Conservation (phyloP, 2,113 vertebrate genomes). For the Tamias sibiricus region DNA sequence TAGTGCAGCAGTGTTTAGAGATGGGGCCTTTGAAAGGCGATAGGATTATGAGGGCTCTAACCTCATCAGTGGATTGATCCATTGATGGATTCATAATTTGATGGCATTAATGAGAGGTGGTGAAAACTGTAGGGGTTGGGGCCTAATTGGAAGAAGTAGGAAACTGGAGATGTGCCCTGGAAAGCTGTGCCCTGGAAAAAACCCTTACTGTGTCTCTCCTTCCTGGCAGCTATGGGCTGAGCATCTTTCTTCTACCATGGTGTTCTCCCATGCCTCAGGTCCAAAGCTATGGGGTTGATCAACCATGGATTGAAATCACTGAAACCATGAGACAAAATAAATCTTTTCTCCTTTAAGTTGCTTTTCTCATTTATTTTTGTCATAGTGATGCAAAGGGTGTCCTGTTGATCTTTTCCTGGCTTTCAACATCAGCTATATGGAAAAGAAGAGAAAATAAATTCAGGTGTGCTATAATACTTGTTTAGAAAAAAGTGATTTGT, state of each 20-base stretch:
- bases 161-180: background rate
- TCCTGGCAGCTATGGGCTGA: no score
- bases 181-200: background rate
- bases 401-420: background rate
- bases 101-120: no score
- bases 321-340: no score
- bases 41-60: no score
- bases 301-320: no score
- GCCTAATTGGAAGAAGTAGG: background rate
- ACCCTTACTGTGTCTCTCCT: background rate
- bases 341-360: background rate
- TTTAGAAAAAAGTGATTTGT: constrained; percentile 12
- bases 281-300: no score
- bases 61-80: no score
- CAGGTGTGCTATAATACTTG: background rate
- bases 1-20: no score
- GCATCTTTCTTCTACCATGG: background rate
- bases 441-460: background rate
- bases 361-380: background rate
- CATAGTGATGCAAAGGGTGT: background rate
- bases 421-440: background rate
- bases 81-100: background rate
- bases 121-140: background rate
- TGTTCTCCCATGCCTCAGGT: no score
- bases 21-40: no score